Base-by-base conservation (phyloP, 1,140 invertebrate genomes). In the Onthophagus taurus region DNA sequence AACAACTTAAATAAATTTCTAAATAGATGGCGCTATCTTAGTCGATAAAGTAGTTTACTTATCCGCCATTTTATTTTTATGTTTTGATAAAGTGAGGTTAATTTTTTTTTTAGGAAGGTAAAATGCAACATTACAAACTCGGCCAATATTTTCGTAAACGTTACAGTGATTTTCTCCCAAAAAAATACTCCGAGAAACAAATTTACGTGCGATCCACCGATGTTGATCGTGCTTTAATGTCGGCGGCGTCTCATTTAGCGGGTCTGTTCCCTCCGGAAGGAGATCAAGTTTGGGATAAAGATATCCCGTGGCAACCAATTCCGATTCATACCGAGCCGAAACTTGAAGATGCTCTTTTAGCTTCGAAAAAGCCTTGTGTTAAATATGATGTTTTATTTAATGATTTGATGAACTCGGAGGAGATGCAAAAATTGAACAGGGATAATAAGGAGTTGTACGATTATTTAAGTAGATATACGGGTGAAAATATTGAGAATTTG, bases 191-290 rank as follows among this genome's bases (percentile, higher is more conserved):
- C 8, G 53, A 54, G 42, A 57, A 56, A 20, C 60, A 65, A 29
- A 56, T 64, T 14, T 46, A 58, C 56, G 26, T 63, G 68, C 51
- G 72, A 35, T 89, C 87, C 39, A 92, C 90, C 2, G 83, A 91
- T 66, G 77, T 81, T 2, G 88, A 95, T 68, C 72, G 91, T 14
- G 91, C 90, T 11, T 63, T 96, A 4, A 92, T 91, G 83, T 93
- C 88, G 51, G 91, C 88, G 0, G 72, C 84, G 60, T 69, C 77
- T 2, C 83, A 90, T 67, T 69, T 94, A 43, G 89, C 89, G 42
- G 87, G 87, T 4, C 73, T 87, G 47, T 89, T 81, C 59, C 83
- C 85, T 5, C 77, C 78, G 0, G 55, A 56, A 9, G 68, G 65
- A 7, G 54, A 65, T 12, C 68, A 78, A 52, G 46, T 77, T 2